Base-by-base conservation (phyloP, 1,140 invertebrate genomes). In the Aphidius ervi region DNA sequence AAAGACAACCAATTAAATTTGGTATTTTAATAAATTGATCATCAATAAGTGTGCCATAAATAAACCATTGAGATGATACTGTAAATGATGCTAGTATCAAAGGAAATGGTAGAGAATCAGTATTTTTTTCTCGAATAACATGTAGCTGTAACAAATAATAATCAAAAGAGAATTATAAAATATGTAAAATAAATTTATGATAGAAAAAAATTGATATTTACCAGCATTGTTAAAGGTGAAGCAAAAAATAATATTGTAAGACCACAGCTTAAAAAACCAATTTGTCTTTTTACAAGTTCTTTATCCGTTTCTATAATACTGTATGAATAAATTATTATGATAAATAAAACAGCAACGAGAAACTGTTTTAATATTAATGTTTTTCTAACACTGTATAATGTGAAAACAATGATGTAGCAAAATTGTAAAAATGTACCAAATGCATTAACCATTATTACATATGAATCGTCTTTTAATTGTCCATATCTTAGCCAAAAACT, bases 241-340 rank as follows among this genome's bases (percentile, higher is more conserved):
- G 87, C 88, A 74, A 92, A 90, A 65, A 91, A 92, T 48, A 90
- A 67, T 48, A 93, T 82, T 9, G 90, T 91, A 6, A 92, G 78
- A 43, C 82, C 68, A 68, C 88, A 90, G 65, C 89, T 88, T 37
- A 89, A 71, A 10, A 88, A 74, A 57, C 89, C 90, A 80, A 83
- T 70, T 68, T 74, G 63, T 46, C 72, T 66, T 43, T 67, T 65
- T 7, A 74, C 74, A 40, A 73, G 7, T 16, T 16, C 3, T 61
- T 63, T 65, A 48, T 80, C 70, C 10, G 65, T 46, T 62, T 84
- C 79, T 47, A 71, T 63, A 62, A 66, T 67, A 58, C 78, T 74
- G 70, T 84, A 85, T 42, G 69, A 63, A 64, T 81, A 78, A 42
- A 82, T 65, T n/a, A 74, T 58, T 23, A 65, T 50, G 31, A 82